Evolutionary conservation across 1,140 invertebrate species (phyloP), one percentile per base, ranked within the genome.

Genomic region (Liolophura sinensis): DNA sequence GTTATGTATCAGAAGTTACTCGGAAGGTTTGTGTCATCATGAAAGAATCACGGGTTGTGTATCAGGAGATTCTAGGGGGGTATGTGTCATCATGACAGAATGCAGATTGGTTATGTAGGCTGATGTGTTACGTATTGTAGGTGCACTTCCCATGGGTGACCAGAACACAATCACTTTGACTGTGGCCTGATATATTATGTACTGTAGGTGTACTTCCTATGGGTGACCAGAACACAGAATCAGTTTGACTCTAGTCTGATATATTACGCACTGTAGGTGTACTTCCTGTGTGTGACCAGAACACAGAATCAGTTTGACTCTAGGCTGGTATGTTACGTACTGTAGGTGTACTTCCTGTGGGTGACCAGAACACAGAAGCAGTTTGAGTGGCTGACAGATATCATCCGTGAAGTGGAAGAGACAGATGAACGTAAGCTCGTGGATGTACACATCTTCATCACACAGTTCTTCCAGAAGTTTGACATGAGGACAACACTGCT

Each of bases 121-220:
- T 40, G 31, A 40, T 40, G 9, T 40, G 9, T 40, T 40, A 40
- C 9, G 3, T 40, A 40, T 9, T 40, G 31, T 40, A 96, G 94
- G 96, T 99, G 0, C 99, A 99, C 85, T 99, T 99, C 86, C 84
- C 99, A n/a, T 99, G 97, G 97, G 98, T 99, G 73, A 99, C 97
- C 78, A 94, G 96, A 1, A 98, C 96, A 0, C 97, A 99, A 84
- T 96, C 97, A 70, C 96, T 79, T 99, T 98, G 31, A 40, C 31
- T 40, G 31, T 40, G 9, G 31, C 31, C 31, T 40, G 31, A 40
- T 40, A 40, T 40, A 40, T 40, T 40, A 54, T 58, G 49, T 78
- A 18, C 84, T 75, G 40, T 74, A 95, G 93, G 96, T 99, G 0
- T 99, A 99, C 85, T 99, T 99, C 86, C 85, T 99, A 14, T 99